phyloP scores from a whole-genome alignment of 2,113 vertebrate species.

The Lutjanus erythropterus region DNA sequence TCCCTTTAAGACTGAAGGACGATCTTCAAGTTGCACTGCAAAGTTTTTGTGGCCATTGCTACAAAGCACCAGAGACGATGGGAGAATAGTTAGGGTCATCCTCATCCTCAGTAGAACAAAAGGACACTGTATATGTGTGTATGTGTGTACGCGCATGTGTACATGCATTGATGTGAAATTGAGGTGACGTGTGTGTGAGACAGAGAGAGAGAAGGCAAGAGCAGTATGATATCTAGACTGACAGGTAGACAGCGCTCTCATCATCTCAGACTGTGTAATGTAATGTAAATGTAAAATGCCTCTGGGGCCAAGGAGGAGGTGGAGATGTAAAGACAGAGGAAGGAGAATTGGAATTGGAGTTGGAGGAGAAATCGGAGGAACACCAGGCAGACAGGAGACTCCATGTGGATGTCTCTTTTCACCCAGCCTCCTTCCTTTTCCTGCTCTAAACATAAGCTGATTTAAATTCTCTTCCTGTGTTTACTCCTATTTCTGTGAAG shows the following conservation, averaged over 20 bases:
- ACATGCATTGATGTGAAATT: too few relatives aligned
- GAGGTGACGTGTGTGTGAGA: too few relatives aligned
- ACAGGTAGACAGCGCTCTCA: constrained; percentile 58
- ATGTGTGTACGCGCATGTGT: constrained; percentile 8
- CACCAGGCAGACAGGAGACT: background rate
- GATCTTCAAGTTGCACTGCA: background rate
- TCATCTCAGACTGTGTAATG: constrained; percentile 63
- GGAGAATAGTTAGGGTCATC: background rate
- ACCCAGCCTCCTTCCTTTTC: background rate
- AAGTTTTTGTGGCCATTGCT: background rate
- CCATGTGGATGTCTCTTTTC: background rate
- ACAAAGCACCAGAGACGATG: background rate
- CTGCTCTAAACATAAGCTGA: background rate
- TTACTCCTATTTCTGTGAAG: background rate
- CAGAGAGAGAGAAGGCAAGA: constrained; percentile 46
- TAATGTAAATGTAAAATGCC: constrained; percentile 65
- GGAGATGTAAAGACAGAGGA: background rate
- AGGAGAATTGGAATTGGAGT: background rate
- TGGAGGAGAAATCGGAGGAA: background rate
- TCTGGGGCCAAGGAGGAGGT: background rate
- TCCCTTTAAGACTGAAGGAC: constrained; percentile 14
- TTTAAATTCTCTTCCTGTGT: background rate
- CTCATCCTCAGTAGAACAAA: constrained; percentile 6
- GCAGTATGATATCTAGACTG: constrained; percentile 43
- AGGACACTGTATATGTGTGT: constrained; percentile 6